Conservation (phyloP, 2,797 vertebrate genomes). For the Denticeps clupeoides region DNA sequence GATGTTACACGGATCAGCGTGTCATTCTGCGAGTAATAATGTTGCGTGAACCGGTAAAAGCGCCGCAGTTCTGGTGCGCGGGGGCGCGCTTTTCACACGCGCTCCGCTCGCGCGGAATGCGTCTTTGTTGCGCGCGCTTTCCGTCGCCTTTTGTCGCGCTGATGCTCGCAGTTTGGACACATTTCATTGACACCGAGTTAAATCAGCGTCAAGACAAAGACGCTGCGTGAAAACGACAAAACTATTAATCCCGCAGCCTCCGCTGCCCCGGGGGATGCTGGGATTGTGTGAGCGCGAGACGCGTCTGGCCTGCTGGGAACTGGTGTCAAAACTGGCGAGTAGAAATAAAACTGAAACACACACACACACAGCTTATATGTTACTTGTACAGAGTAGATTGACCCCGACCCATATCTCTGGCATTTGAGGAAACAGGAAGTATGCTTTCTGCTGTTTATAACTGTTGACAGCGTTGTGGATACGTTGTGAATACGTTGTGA, state of each 20-base stretch:
- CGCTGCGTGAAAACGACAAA: conserved; percentile 21
- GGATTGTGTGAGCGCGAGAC: too few species aligned
- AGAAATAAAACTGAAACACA: not conserved
- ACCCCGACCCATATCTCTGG: too few species aligned
- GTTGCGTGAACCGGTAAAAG: too few species aligned
- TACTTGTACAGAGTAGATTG: too few species aligned
- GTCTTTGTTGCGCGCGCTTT: conserved; percentile 19
- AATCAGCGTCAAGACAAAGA: conserved; percentile 28
- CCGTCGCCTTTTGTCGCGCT: conserved; percentile 7
- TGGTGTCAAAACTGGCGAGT: too few species aligned
- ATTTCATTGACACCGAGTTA: conserved; percentile 19
- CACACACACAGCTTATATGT: conserved; percentile 16
- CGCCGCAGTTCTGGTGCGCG: conserved; percentile 1
- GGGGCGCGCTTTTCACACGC: conserved; percentile 29
- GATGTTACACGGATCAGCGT: too few species aligned
- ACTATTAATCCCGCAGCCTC: conserved; percentile 6
- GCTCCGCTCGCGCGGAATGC: conserved; percentile 29
- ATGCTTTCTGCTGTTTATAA: too few species aligned
- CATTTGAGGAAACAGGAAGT: too few species aligned
- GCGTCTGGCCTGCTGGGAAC: too few species aligned
- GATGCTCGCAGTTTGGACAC: conserved; percentile 22
- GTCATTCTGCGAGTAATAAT: too few species aligned
- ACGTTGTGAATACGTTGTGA: too few species aligned
- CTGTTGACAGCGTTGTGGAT: too few species aligned
- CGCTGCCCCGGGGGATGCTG: not conserved